Evolutionary conservation across 1,140 invertebrate species (phyloP), one percentile per base, ranked within the genome.

Genomic region (Aphelinus certus): DNA sequence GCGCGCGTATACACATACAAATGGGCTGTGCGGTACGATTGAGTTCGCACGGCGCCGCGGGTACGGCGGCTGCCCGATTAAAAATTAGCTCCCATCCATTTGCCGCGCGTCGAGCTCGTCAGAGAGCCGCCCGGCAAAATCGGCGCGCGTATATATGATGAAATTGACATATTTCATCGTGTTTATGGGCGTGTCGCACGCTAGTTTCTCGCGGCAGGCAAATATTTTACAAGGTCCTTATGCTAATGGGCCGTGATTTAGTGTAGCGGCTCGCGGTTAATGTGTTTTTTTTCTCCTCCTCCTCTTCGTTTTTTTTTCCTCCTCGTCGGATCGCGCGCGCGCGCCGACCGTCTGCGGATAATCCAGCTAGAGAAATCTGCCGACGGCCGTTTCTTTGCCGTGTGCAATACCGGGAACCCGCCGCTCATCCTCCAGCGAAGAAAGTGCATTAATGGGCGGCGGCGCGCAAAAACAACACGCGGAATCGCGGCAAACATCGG

Each of bases 71-170:
- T 62, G 61, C 51, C 10, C 58, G 73, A 75, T 75, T 75, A 75
- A 75, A 70, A 75, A 70, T 75, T 64, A 61, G n/a, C 46, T 49
- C 49, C n/a, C 51, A 64, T 69, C 69, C 45, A 63, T 66, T 57
- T 57, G 2, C 7, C 42, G 55, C 55, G 55, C 55, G 47, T 57
- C 47, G 10, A 53, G 51, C 51, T 53, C 51, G 58, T 26, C 26
- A 26, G 26, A 26, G 26, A 26, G 26, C 26, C 26, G 26, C 26
- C 26, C 26, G 26, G 26, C 26, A 26, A 48, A 68, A 68, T 61
- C 58, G 43, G 2, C 68, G 1, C 49, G 26, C 26, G 26, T 26
- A 26, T 1, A 43, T 1, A 66, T 58, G 55, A 26, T 45, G 62
- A 66, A 64, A 67, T 67, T 73, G 71, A 67, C 57, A 73, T 73